Evolutionary conservation across 2,113 vertebrate species (phyloP).

Genomic region (Heptranchias perlo): DNA sequence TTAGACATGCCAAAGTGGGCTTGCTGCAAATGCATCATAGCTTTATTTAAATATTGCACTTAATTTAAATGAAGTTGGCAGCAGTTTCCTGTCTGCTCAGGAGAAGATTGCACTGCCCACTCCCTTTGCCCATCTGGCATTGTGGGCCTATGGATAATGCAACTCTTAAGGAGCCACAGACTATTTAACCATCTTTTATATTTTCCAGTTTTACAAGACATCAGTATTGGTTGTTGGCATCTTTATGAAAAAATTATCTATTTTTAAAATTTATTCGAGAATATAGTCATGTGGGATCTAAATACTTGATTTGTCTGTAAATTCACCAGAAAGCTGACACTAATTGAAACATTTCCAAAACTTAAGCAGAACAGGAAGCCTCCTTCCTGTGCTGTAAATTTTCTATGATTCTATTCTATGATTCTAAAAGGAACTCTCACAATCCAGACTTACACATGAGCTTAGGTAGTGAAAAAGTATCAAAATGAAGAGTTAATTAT

Average conservation of each 20-base stretch:
- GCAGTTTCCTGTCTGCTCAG: not conserved
- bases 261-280: not conserved
- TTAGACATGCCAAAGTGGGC: not conserved
- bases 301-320: not conserved
- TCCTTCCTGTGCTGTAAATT: no score
- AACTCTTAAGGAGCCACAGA: not conserved
- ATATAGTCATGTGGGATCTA: not conserved
- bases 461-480: not conserved
- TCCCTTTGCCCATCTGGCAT: not conserved
- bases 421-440: not conserved
- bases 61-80: not conserved
- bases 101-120: not conserved
- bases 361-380: conserved; percentile 1
- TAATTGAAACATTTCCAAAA: conserved; percentile 17
- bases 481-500: not conserved
- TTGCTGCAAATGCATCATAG: not conserved
- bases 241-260: not conserved
- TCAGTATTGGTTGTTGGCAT: not conserved
- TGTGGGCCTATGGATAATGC: not conserved
- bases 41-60: not conserved
- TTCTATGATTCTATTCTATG: no score
- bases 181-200: not conserved
- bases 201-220: not conserved
- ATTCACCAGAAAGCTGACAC: not conserved
- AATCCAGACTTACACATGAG: not conserved